A percentile compares a stretch with the other conserved stretches of the same genome.
These are phyloP conservation scores for Drosophila melanocephala DNA, from an alignment of 2,888 invertebrate genomes.

Conservation along the genomic window DNA sequence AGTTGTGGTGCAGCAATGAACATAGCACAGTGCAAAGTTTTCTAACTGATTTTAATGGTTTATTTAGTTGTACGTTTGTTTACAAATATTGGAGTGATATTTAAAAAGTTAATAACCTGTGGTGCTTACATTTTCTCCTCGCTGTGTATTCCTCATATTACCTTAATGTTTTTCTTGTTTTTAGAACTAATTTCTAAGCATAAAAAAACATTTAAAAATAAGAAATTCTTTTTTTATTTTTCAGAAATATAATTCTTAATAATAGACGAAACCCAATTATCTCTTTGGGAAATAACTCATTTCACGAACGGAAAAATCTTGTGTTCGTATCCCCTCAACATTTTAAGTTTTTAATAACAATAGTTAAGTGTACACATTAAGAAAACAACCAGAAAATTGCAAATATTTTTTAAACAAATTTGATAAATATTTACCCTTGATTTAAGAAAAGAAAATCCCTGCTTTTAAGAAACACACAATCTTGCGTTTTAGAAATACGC, in stretches of 20 bases:
- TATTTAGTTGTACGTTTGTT: not conserved
- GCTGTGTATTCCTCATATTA: not conserved
- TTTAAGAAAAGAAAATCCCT: not conserved
- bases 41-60: not conserved
- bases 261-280: not conserved
- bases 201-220: not conserved
- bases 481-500: not conserved
- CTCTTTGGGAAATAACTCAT: not conserved
- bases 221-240: not conserved
- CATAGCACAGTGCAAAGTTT: not conserved
- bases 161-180: not conserved
- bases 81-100: not conserved
- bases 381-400: not conserved
- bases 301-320: not conserved
- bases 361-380: not conserved
- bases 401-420: not conserved
- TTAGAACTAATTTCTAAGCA: not conserved
- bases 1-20: slow-evolving; percentile 1
- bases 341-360: not conserved
- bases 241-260: not conserved
- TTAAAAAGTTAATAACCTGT: not conserved
- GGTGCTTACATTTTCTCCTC: not conserved
- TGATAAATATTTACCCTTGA: fast-evolving
- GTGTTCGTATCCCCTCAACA: not conserved
- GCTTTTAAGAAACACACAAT: too few relatives aligned